Percentiles rank a stretch among this genome's conserved stretches.
phyloP scores from a whole-genome alignment of 1,140 invertebrate genomes.

The Nebria ingens region DNA sequence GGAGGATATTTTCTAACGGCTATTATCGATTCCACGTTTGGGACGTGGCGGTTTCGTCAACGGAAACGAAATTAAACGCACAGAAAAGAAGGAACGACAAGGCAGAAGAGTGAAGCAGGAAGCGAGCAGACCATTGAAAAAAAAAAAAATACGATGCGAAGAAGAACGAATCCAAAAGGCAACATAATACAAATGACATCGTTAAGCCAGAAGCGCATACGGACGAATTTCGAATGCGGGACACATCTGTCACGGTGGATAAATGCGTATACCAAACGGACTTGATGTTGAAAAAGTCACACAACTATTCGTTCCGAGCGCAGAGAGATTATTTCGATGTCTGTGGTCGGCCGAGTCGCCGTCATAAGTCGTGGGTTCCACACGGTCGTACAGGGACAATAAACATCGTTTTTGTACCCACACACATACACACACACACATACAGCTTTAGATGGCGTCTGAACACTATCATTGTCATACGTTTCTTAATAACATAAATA shows the following conservation, averaged over 20 bases:
- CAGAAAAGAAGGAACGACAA: neutral
- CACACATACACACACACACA: no score
- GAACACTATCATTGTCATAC: no score
- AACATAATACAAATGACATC: constrained; percentile 4
- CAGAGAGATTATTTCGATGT: neutral
- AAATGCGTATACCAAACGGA: neutral
- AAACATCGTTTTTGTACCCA: no score
- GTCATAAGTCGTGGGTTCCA: no score
- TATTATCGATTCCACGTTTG: neutral
- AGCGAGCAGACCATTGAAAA: no score
- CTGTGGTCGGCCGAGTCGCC: no score
- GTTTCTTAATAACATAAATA: no score
- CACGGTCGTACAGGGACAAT: no score
- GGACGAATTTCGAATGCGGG: neutral
- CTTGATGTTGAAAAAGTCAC: constrained; percentile 7
- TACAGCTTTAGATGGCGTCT: no score
- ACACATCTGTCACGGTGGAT: constrained; percentile 2
- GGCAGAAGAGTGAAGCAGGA: no score
- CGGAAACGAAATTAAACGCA: neutral
- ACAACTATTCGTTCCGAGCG: constrained; percentile 4
- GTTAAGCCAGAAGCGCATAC: neutral
- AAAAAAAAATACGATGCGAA: no score
- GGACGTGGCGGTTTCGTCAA: neutral
- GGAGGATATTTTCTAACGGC: neutral
- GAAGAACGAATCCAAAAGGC: neutral